phyloP scores from a whole-genome alignment of 2,113 vertebrate species.

The Riparia riparia region DNA sequence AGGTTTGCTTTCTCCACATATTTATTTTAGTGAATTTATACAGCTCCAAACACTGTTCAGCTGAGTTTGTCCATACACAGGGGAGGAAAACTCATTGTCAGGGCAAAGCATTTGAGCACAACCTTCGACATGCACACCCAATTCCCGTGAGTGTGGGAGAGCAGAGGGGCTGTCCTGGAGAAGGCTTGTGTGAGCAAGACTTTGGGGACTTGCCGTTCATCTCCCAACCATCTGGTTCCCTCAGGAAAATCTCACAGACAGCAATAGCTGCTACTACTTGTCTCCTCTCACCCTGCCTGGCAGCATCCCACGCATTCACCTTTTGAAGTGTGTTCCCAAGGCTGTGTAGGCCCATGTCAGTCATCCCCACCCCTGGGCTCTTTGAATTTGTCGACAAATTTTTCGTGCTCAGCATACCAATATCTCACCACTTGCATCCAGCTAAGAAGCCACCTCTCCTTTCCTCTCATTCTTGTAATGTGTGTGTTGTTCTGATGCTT shows the following conservation, averaged over 20 bases:
- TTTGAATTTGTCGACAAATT: not conserved
- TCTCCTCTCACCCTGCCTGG: not conserved
- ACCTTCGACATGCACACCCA: rapidly evolving
- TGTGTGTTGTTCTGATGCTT: not conserved
- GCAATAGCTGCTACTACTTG: not conserved
- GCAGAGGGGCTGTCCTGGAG: not conserved
- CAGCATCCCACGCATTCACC: not conserved
- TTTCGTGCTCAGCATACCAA: not conserved
- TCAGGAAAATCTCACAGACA: not conserved
- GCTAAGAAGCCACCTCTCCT: not conserved
- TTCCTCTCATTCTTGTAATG: not conserved
- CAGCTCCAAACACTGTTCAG: not conserved
- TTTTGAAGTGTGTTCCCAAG: constrained; percentile 26
- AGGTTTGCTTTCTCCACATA: not conserved
- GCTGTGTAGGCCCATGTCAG: not conserved
- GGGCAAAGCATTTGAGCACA: not conserved
- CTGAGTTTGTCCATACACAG: not conserved
- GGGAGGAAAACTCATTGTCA: not conserved
- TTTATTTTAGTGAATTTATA: not conserved
- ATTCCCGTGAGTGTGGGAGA: rapidly evolving
- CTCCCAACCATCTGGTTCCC: not conserved
- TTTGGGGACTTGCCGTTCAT: rapidly evolving
- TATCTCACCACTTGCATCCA: not conserved
- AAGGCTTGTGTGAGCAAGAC: not conserved
- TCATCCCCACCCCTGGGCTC: not conserved